Evolutionary conservation across 2,113 vertebrate species (phyloP).

Genomic region (Bagarius yarrelli): DNA sequence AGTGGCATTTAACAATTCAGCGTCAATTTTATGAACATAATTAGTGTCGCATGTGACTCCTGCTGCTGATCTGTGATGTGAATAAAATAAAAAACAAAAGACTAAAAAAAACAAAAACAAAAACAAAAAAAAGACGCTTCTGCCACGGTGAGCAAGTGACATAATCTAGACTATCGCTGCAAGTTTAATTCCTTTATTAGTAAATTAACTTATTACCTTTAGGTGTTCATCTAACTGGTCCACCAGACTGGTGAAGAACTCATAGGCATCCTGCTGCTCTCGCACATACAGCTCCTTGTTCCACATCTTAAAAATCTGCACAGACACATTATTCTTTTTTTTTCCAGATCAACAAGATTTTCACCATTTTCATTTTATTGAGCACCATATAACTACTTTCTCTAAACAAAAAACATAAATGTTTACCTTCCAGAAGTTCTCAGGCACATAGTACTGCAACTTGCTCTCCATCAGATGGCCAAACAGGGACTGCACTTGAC

Average conservation of each 20-base stretch:
- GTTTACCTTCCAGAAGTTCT: constrained; percentile 97
- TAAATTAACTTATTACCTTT: constrained; percentile 76
- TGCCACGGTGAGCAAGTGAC: no score
- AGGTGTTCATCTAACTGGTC: constrained; percentile 98
- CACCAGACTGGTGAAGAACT: constrained; percentile 98
- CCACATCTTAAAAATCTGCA: constrained; percentile 99
- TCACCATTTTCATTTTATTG: background rate
- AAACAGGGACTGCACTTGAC: constrained; percentile 96
- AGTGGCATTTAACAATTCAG: no score
- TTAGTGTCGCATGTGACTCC: no score
- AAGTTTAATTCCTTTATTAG: background rate
- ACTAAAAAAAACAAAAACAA: no score
- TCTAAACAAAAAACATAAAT: no score
- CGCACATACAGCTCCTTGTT: constrained; percentile 96
- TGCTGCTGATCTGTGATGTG: no score
- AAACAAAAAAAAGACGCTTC: no score
- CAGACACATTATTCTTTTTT: constrained; percentile 6
- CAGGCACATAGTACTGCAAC: constrained; percentile 96
- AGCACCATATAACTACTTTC: background rate
- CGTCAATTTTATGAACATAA: no score
- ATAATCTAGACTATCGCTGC: no score
- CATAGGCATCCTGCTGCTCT: constrained; percentile 97
- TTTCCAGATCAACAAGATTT: background rate
- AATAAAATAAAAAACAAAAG: no score
- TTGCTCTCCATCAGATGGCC: constrained; percentile 99